Conservation (phyloP, 2,797 vertebrate genomes). For the Brachyrhaphis roseni region DNA sequence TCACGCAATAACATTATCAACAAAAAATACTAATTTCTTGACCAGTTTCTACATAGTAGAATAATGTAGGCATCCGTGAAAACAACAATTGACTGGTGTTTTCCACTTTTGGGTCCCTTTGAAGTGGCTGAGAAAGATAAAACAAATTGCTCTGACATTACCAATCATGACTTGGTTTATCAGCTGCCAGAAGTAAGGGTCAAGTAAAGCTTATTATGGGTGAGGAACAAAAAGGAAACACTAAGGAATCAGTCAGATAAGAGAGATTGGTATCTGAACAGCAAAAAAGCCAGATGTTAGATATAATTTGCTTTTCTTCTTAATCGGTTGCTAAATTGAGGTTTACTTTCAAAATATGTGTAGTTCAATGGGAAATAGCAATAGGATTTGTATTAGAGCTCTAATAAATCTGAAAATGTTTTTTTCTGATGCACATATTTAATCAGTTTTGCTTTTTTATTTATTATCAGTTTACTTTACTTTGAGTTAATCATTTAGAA, state of each 20-base stretch:
- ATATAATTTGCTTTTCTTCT: conserved; percentile 46
- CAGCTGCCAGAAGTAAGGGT: conserved; percentile 54
- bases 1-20: neutral
- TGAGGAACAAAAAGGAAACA: conserved; percentile 62
- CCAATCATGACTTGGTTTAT: conserved; percentile 66
- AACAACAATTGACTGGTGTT: conserved; percentile 52
- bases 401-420: conserved; percentile 29
- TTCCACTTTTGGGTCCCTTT: conserved; percentile 51
- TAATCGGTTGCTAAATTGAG: conserved; percentile 41
- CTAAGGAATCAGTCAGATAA: conserved; percentile 52
- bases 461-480: conserved; percentile 27
- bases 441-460: conserved; percentile 19
- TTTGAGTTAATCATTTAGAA: conserved; percentile 41
- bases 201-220: conserved; percentile 44
- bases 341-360: conserved; percentile 30
- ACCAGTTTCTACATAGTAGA: conserved; percentile 39
- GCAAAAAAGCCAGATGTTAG: conserved; percentile 57
- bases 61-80: conserved; percentile 49
- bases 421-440: neutral
- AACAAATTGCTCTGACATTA: conserved; percentile 66
- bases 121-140: conserved; percentile 61
- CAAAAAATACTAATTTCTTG: conserved; percentile 13
- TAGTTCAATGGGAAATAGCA: neutral
- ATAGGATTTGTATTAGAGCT: neutral
- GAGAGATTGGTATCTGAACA: conserved; percentile 48